These are phyloP conservation scores for Leptopilina drosophilae DNA, from an alignment of 2,888 invertebrate genomes.

Conservation along the genomic window DNA sequence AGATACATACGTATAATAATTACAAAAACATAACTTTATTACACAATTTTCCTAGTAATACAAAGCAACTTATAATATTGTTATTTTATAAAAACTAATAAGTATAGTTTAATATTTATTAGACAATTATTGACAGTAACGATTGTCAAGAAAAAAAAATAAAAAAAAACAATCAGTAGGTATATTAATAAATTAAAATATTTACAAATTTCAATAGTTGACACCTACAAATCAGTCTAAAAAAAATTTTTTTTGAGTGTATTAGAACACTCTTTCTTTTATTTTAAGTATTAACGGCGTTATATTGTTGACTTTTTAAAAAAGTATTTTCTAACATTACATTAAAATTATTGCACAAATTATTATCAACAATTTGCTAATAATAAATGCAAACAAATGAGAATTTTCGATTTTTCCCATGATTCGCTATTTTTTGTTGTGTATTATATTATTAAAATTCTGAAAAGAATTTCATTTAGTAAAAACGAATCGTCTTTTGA, in stretches of 20 bases:
- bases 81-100: constrained; percentile 7
- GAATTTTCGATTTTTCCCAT: neutral
- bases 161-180: neutral
- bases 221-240: constrained; percentile 16
- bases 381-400: constrained; percentile 5
- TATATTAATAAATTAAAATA: constrained; percentile 12
- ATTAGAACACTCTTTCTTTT: neutral
- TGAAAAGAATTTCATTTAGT: too few species aligned
- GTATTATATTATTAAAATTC: neutral
- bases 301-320: neutral
- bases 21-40: constrained; percentile 20
- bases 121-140: neutral
- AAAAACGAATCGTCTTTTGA: too few species aligned
- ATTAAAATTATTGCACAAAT: constrained; percentile 10
- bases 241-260: neutral
- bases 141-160: neutral
- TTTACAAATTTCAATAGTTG: constrained; percentile 17
- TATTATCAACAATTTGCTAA: constrained; percentile 15
- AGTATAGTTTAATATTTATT: neutral
- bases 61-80: neutral
- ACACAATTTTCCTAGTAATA: neutral
- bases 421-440: neutral
- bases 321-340: neutral
- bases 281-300: constrained; percentile 6
- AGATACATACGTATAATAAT: neutral